Evolutionary conservation across 2,113 vertebrate species (phyloP), one percentile per base, ranked within the genome.

Genomic region (Petrocephalus zakoni): DNA sequence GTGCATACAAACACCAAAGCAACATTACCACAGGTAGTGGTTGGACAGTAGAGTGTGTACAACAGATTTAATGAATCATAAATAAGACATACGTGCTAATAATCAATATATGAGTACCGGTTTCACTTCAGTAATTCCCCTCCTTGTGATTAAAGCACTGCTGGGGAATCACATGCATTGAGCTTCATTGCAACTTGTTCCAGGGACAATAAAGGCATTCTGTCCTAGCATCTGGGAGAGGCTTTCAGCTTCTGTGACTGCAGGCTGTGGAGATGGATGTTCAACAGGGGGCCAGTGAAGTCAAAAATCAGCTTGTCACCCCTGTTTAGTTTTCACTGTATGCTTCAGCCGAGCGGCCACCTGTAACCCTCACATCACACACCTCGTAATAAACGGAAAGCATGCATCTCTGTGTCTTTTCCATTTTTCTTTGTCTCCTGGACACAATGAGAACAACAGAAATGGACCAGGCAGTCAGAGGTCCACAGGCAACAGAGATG

Each of bases 391-490:
- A 81, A 75, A 89, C 49, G 68, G 56, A 55, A 55, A 75, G 88
- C 34, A 49, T 68, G 55, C 6, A 34, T 89, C 49, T 87, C 56
- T 72, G n/a, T 87, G 42, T 87, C 52, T 87, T 87, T 61, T 89
- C 85, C 58, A 52, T 9, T 29, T 89, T 85, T 49, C 83, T 88
- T 87, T 87, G 78, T 89, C 86, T 58, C 64, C 21, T 11, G 64
- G 55, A 87, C 85, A 47, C 75, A 87, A 78, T 42, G 34, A 87
- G 58, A 75, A 58, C 88, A 89, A 89, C 5, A 21, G 72, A 55
- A 37, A 75, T 75, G 29, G 21, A 25, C 68, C 68, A 17, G 22
- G 46, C 68, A 75, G 21, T 7, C 37, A 5, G 42, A 22, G 58
- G 1, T 64, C n/a, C 58, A 64, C 5, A 68, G 5, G 49, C 88